Percentiles rank a stretch among this genome's conserved stretches.
Evolutionary conservation across 2,113 vertebrate genomes (phyloP).

Genomic region (Amblyornis subalaris): DNA sequence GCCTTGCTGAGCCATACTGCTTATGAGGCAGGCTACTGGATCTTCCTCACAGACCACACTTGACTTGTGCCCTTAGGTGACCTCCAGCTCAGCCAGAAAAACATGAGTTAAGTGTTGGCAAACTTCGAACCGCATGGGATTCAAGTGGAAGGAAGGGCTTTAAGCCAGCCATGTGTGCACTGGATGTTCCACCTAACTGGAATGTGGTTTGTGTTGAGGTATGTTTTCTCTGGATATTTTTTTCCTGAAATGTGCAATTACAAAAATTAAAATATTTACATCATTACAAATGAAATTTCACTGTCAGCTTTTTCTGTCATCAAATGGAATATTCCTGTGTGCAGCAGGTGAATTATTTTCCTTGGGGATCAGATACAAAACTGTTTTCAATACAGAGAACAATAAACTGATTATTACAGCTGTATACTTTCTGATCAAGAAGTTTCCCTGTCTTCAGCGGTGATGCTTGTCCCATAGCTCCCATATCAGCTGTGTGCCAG

Average conservation of each 20-base stretch:
- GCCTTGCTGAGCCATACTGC: background rate
- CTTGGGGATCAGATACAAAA: constrained; percentile 75
- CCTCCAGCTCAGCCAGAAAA: background rate
- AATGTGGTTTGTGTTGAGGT: constrained; percentile 66
- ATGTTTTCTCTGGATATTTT: constrained; percentile 75
- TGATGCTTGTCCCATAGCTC: constrained; percentile 85
- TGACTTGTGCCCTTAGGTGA: background rate
- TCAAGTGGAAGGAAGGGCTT: background rate
- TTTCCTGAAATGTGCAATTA: constrained; percentile 57
- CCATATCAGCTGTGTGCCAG: constrained; percentile 80
- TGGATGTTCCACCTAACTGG: background rate
- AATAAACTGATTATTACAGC: constrained; percentile 86
- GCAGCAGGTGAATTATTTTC: constrained; percentile 62
- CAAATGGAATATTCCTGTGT: constrained; percentile 18
- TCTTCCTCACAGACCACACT: background rate
- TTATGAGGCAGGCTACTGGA: background rate
- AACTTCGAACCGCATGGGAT: background rate
- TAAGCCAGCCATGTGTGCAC: background rate
- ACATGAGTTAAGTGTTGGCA: background rate
- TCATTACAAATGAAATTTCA: constrained; percentile 64
- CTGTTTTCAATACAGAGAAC: constrained; percentile 96
- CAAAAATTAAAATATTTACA: constrained; percentile 78
- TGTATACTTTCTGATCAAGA: constrained; percentile 85
- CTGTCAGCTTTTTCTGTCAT: constrained; percentile 58
- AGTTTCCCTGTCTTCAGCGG: constrained; percentile 81